phyloP scores from a whole-genome alignment of 2,797 vertebrate species.

The Phataginus tetradactyla region DNA sequence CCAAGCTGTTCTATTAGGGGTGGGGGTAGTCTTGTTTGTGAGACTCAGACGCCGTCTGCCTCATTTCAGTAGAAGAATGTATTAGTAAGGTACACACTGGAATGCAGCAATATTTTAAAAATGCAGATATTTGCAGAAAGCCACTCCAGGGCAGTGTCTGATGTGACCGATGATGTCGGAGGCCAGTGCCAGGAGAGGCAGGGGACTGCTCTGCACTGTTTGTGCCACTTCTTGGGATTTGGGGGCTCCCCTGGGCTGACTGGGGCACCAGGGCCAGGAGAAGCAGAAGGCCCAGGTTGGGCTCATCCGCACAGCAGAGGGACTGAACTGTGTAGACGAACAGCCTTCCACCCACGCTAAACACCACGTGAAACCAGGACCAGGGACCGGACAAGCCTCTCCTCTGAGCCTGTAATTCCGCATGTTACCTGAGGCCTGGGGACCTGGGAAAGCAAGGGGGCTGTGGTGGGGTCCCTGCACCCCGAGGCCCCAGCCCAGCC shows the following conservation, averaged over 20 bases:
- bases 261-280: not conserved
- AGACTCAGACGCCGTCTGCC: not conserved
- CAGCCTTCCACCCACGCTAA: not conserved
- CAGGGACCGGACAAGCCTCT: accelerated
- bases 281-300: not conserved
- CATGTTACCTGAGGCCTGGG: accelerated
- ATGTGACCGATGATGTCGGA: accelerated
- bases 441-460: not conserved
- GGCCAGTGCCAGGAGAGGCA: accelerated
- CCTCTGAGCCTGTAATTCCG: not conserved
- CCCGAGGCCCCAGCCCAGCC: accelerated
- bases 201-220: accelerated
- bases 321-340: not conserved
- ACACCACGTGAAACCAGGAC: no score
- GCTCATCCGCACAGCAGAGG: not conserved
- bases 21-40: accelerated
- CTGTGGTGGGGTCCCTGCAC: not conserved
- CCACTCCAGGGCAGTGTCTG: no score
- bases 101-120: not conserved
- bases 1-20: accelerated
- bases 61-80: not conserved
- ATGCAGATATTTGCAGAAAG: accelerated
- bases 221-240: not conserved
- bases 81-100: accelerated
- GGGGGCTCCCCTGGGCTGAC: no score